phyloP scores from a whole-genome alignment of 2,797 vertebrate species.

The Phalloptychus januarius region DNA sequence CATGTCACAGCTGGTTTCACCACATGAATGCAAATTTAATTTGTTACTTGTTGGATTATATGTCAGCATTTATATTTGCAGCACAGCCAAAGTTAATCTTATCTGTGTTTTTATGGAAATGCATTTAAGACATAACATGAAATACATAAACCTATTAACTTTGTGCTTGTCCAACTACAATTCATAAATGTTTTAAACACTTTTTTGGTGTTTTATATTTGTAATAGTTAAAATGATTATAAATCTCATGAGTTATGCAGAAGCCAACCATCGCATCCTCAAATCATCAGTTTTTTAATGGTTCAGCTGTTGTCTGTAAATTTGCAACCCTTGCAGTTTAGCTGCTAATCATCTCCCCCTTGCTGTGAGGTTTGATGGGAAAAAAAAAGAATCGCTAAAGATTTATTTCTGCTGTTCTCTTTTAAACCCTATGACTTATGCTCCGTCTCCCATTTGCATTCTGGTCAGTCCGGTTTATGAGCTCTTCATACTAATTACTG shows the following conservation, averaged over 20 bases:
- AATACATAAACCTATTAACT: neutral
- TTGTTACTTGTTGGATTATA: neutral
- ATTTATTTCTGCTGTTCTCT: neutral
- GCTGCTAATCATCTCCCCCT: neutral
- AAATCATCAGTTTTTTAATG: neutral
- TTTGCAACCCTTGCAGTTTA: neutral
- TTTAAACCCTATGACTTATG: constrained; percentile 15
- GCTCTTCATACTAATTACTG: neutral
- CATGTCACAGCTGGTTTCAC: constrained; percentile 5
- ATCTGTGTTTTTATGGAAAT: constrained; percentile 30
- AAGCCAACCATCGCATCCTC: neutral
- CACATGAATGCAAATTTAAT: constrained; percentile 26
- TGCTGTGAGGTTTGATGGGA: neutral
- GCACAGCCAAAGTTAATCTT: neutral
- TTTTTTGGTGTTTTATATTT: neutral
- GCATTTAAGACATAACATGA: constrained; percentile 1
- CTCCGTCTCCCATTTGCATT: neutral
- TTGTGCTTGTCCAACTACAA: neutral
- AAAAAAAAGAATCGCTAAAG: constrained; percentile 14
- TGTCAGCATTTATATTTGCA: constrained; percentile 5
- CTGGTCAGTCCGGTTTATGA: neutral
- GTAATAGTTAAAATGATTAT: neutral
- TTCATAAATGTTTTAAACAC: neutral
- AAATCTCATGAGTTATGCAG: neutral
- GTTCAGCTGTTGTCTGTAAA: neutral